These are phyloP conservation scores for Dryadula phaetusa DNA, from an alignment of 2,888 invertebrate genomes.

Conservation along the genomic window DNA sequence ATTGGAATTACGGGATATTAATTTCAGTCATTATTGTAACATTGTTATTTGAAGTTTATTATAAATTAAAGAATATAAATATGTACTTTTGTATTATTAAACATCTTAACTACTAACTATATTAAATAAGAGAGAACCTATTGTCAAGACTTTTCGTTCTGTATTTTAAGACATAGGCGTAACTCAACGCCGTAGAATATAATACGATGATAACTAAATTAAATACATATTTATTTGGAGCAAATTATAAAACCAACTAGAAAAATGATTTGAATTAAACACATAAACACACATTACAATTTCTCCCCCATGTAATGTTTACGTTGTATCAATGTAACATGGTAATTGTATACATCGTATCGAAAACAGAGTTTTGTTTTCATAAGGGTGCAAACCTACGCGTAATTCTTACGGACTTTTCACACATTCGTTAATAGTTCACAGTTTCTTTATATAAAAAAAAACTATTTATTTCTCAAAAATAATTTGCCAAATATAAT, in stretches of 20 bases:
- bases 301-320: slow-evolving; percentile 21
- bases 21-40: not conserved
- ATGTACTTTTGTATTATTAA: too few species aligned
- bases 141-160: not conserved
- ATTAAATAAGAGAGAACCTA: not conserved
- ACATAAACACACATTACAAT: slow-evolving; percentile 6
- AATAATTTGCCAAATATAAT: not conserved
- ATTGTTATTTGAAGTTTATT: too few species aligned
- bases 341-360: slow-evolving; percentile 32
- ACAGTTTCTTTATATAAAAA: not conserved
- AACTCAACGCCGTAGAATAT: too few species aligned
- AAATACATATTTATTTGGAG: not conserved
- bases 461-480: too few species aligned
- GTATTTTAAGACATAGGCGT: not conserved
- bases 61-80: too few species aligned
- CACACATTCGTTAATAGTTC: not conserved
- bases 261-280: not conserved
- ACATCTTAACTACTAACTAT: too few species aligned
- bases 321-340: slow-evolving; percentile 27
- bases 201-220: too few species aligned
- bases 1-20: not conserved
- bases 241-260: not conserved
- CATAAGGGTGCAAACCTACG: slow-evolving; percentile 25
- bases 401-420: not conserved
- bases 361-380: slow-evolving; percentile 27